phyloP scores from a whole-genome alignment of 2,888 invertebrate species.

The Junonia oenone region DNA sequence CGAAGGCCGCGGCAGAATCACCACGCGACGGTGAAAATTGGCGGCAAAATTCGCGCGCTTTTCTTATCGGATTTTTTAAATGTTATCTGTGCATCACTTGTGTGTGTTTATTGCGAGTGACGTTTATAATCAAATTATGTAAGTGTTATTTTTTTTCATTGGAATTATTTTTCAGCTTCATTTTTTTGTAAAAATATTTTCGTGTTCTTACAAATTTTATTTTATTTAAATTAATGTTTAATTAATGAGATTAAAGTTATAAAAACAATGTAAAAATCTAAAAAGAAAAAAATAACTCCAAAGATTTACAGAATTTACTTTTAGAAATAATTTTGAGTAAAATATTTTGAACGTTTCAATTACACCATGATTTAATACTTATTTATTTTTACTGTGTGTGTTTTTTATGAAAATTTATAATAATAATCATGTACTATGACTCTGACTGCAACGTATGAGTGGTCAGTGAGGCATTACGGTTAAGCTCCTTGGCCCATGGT shows the following conservation, averaged over 20 bases:
- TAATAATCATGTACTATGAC: not conserved
- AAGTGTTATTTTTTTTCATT: too few species aligned
- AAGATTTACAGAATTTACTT: too few species aligned
- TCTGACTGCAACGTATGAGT: not conserved
- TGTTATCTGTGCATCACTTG: constrained; percentile 11
- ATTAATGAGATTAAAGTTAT: too few species aligned
- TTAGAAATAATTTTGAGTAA: too few species aligned
- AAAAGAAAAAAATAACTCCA: too few species aligned
- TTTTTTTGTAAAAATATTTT: not conserved
- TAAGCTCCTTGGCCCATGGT: not conserved
- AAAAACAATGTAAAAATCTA: too few species aligned
- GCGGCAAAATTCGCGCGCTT: constrained; percentile 11
- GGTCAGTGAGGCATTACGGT: not conserved
- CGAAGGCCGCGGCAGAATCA: constrained; percentile 20
- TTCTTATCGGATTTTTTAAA: not conserved
- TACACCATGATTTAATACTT: too few species aligned
- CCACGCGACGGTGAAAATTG: constrained; percentile 15
- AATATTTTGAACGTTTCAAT: not conserved
- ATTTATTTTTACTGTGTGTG: not conserved
- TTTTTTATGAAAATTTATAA: not conserved
- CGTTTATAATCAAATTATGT: not conserved
- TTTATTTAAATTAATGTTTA: not conserved
- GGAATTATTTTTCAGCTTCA: too few species aligned
- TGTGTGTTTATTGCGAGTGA: constrained; percentile 1
- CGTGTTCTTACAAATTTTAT: too few species aligned